Evolutionary conservation across 2,113 vertebrate species (phyloP).

Genomic region (Monopterus albus): DNA sequence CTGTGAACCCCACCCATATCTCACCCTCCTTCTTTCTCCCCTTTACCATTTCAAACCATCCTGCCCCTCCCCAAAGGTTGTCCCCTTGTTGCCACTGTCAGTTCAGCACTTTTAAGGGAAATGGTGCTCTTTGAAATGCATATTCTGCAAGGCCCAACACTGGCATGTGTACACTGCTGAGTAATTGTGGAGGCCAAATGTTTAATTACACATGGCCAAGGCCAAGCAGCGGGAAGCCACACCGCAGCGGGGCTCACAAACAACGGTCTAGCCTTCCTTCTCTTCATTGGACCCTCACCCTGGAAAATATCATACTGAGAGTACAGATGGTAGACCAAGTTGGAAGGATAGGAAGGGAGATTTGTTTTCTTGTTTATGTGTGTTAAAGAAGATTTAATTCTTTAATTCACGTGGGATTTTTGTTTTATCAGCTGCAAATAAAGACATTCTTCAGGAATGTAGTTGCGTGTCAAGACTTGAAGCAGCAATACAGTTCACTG

Average conservation of each 20-base stretch:
- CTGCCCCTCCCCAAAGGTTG: slow-evolving; percentile 83
- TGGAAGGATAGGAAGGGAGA: slow-evolving; percentile 22
- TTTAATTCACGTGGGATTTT: neutral
- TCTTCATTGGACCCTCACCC: slow-evolving; percentile 43
- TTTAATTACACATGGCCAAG: slow-evolving; percentile 99
- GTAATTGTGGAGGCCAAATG: slow-evolving; percentile 98
- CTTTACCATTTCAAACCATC: slow-evolving; percentile 38
- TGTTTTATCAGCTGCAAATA: slow-evolving; percentile 5
- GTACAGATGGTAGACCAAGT: slow-evolving; percentile 43
- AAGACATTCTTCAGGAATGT: neutral
- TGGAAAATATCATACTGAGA: slow-evolving; percentile 50
- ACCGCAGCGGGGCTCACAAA: slow-evolving; percentile 87
- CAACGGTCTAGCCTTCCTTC: slow-evolving; percentile 74
- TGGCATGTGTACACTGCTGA: slow-evolving; percentile 95
- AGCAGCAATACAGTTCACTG: slow-evolving; percentile 2
- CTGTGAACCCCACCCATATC: slow-evolving; percentile 69
- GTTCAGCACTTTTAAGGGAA: slow-evolving; percentile 94
- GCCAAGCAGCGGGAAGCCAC: slow-evolving; percentile 92
- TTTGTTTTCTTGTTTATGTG: slow-evolving; percentile 45
- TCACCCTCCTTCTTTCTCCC: slow-evolving; percentile 22
- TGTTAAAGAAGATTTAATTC: slow-evolving; percentile 38
- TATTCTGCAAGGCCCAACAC: slow-evolving; percentile 90
- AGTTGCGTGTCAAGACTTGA: neutral
- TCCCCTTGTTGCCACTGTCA: slow-evolving; percentile 87
- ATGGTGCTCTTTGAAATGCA: slow-evolving; percentile 97